Percentiles rank a stretch among this genome's conserved stretches.
Conservation (phyloP, 2,797 vertebrate species). For the Melanotaenia parkinsoni region DNA sequence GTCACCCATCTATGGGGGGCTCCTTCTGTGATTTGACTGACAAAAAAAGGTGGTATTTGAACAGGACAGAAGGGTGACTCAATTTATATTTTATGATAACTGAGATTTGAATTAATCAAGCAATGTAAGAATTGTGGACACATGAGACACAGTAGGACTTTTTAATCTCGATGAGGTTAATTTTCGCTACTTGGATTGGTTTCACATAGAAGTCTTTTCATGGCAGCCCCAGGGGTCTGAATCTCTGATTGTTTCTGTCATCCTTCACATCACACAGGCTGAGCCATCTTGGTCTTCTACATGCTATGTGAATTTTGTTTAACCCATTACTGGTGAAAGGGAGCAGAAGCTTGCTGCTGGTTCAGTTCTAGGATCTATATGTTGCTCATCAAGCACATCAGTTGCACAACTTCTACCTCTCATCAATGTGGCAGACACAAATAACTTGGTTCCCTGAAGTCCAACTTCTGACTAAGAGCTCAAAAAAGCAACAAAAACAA, state of each 20-base stretch:
- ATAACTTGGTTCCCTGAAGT: slow-evolving; percentile 52
- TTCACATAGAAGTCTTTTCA: slow-evolving; percentile 26
- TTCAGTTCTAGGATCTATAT: slow-evolving; percentile 37
- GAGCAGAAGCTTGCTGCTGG: slow-evolving; percentile 12
- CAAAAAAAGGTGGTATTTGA: slow-evolving; percentile 10
- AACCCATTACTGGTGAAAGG: not conserved
- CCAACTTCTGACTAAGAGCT: slow-evolving; percentile 44
- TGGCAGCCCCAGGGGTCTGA: not conserved
- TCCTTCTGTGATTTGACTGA: slow-evolving; percentile 12
- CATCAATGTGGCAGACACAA: slow-evolving; percentile 52
- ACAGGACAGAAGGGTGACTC: not conserved
- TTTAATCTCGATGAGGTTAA: slow-evolving; percentile 5
- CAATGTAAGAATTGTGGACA: not conserved
- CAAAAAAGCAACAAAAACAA: slow-evolving; percentile 36
- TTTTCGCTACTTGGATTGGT: slow-evolving; percentile 18
- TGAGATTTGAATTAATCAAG: not conserved
- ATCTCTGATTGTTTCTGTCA: slow-evolving; percentile 29
- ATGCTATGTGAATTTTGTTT: slow-evolving; percentile 11
- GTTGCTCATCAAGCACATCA: slow-evolving; percentile 47
- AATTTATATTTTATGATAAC: not conserved
- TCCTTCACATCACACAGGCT: slow-evolving; percentile 3
- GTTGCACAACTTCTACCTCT: slow-evolving; percentile 32
- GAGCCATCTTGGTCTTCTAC: slow-evolving; percentile 1
- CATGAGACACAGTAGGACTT: not conserved
- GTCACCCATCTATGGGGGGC: slow-evolving; percentile 10